Conservation (phyloP, 2,113 vertebrate genomes). For the Oreotrochilus melanogaster region DNA sequence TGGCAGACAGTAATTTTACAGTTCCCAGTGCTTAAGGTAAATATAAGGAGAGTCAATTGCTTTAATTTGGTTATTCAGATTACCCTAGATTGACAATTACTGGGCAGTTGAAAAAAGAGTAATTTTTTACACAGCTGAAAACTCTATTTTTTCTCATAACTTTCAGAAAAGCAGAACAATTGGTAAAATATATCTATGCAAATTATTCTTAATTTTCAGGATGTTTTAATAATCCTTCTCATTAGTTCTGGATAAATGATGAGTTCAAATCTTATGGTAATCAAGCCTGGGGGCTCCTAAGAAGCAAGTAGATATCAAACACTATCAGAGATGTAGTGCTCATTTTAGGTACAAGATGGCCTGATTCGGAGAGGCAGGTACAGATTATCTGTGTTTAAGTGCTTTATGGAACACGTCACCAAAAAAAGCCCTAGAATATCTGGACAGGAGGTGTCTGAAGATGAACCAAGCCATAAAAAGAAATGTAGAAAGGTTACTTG, state of each 20-base stretch:
- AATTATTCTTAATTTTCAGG: constrained; percentile 50
- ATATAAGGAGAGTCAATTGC: constrained; percentile 5
- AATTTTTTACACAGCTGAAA: constrained; percentile 1
- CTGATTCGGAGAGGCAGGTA: background rate
- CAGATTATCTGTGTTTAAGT: background rate
- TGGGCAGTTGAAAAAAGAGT: background rate
- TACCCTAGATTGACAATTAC: background rate
- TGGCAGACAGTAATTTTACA: constrained; percentile 28
- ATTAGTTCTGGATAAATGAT: constrained; percentile 23
- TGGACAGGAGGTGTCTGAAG: background rate
- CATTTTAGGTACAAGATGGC: background rate
- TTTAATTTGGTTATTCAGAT: constrained; percentile 38
- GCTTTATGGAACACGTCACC: background rate
- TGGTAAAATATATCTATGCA: background rate
- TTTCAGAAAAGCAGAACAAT: constrained; percentile 43
- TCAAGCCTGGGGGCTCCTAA: background rate
- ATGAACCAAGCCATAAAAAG: background rate
- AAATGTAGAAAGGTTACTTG: background rate
- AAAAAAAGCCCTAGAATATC: background rate
- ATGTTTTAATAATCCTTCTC: constrained; percentile 50
- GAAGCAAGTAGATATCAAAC: background rate
- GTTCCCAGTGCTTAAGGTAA: constrained; percentile 50
- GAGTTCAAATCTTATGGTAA: background rate
- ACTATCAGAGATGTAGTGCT: background rate
- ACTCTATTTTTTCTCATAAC: background rate